phyloP scores from a whole-genome alignment of 2,888 invertebrate species.

The Platynereis dumerilii region DNA sequence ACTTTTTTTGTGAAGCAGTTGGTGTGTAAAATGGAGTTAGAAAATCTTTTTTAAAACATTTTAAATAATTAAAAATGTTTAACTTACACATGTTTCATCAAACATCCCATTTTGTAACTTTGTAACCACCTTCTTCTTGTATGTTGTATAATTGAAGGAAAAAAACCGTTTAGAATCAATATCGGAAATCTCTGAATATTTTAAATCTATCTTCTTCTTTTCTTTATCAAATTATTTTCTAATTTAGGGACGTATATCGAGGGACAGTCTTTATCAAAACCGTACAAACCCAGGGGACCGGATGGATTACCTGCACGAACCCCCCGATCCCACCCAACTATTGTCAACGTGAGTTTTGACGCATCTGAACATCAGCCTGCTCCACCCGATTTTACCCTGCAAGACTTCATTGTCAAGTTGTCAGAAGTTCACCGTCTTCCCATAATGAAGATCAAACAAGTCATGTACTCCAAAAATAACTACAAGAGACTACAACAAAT shows the following conservation, averaged over 20 bases:
- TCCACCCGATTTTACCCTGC: conserved; percentile 51
- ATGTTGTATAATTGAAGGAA: too few species aligned
- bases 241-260: conserved; percentile 42
- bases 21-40: too few species aligned
- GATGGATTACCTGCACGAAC: conserved; percentile 48
- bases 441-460: conserved; percentile 43
- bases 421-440: conserved; percentile 47
- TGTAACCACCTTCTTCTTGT: too few species aligned
- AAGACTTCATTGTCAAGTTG: conserved; percentile 51
- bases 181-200: too few species aligned
- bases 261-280: conserved; percentile 51
- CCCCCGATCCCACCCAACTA: conserved; percentile 42
- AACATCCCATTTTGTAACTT: too few species aligned
- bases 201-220: too few species aligned
- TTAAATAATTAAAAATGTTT: too few species aligned
- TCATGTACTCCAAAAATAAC: conserved; percentile 51
- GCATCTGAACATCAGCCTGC: conserved; percentile 3
- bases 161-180: too few species aligned
- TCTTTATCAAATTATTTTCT: too few species aligned
- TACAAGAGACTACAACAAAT: conserved; percentile 56
- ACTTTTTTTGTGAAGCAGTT: too few species aligned
- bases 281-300: conserved; percentile 53
- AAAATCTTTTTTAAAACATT: too few species aligned
- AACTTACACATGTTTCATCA: too few species aligned
- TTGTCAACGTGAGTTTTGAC: conserved; percentile 39